These are phyloP conservation scores for Labia minor DNA, from an alignment of 2,888 invertebrate species.

Conservation along the genomic window DNA sequence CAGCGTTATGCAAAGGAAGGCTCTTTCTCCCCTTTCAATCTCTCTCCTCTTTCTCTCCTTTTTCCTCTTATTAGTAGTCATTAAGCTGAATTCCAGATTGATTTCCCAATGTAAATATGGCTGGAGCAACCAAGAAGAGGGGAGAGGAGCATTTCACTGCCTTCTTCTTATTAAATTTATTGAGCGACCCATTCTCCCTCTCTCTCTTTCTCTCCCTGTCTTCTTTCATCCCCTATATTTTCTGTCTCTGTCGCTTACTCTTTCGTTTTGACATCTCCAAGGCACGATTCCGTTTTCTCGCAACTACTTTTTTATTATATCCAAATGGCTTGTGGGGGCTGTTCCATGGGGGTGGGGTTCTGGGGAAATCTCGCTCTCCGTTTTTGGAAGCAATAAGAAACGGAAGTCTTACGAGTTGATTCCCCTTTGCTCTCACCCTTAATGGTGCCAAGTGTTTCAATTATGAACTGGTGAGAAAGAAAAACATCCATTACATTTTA, in stretches of 20 bases:
- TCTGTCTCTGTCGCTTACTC: neutral
- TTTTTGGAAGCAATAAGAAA: neutral
- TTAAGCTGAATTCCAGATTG: neutral
- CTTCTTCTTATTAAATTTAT: conserved; percentile 1
- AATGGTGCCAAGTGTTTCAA: conserved; percentile 2
- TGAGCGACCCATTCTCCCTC: neutral
- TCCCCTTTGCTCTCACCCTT: no score
- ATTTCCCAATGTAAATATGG: neutral
- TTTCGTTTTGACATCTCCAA: neutral
- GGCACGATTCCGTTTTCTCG: neutral
- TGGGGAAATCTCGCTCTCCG: neutral
- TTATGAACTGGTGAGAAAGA: conserved; percentile 1
- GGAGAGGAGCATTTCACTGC: neutral
- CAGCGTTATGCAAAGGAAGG: neutral
- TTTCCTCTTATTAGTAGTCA: neutral
- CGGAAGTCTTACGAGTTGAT: conserved; percentile 4
- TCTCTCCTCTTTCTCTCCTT: no score
- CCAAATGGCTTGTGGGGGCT: neutral
- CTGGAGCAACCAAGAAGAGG: neutral
- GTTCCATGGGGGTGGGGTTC: neutral
- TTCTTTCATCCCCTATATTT: no score
- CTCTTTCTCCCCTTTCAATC: no score
- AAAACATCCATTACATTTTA: no score
- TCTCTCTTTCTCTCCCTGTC: neutral
- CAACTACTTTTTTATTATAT: conserved; percentile 5